A percentile compares a stretch with the other conserved stretches of the same genome.
Evolutionary conservation across 1,140 invertebrate species (phyloP).

Genomic region (Bombus confusus): DNA sequence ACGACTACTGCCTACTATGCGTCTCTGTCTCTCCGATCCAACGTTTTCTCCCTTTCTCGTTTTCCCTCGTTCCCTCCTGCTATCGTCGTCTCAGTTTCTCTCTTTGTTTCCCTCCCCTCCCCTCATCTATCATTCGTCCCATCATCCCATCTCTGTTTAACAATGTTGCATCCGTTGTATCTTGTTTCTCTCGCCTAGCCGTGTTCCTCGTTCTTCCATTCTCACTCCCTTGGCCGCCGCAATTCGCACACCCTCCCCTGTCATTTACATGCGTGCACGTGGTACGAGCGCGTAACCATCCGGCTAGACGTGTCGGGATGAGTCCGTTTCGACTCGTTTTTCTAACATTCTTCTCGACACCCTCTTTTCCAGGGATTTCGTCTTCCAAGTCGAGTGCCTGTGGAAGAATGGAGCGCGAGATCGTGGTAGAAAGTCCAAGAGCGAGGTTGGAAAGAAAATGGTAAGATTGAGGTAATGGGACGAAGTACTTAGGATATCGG

Average conservation of each 20-base stretch:
- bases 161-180: background rate
- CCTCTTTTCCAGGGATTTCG: background rate
- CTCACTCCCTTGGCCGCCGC: conserved; percentile 27
- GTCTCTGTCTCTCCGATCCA: conserved; percentile 66
- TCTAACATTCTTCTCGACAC: background rate
- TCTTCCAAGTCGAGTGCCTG: background rate
- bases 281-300: conserved; percentile 41
- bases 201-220: conserved; percentile 24
- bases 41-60: conserved; percentile 47
- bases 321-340: conserved; percentile 35
- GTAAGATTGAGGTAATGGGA: background rate
- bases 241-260: conserved; percentile 61
- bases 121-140: conserved; percentile 47
- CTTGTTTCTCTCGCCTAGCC: conserved; percentile 11
- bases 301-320: conserved; percentile 17
- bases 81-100: conserved; percentile 17
- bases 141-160: conserved; percentile 40
- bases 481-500: background rate
- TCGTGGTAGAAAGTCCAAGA: background rate
- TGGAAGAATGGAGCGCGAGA: background rate
- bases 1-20: conserved; percentile 82
- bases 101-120: conserved; percentile 35
- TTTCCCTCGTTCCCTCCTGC: background rate
- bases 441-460: background rate
- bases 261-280: conserved; percentile 69